Conservation (phyloP, 2,888 invertebrate genomes). For the Cataglyphis cursor region DNA sequence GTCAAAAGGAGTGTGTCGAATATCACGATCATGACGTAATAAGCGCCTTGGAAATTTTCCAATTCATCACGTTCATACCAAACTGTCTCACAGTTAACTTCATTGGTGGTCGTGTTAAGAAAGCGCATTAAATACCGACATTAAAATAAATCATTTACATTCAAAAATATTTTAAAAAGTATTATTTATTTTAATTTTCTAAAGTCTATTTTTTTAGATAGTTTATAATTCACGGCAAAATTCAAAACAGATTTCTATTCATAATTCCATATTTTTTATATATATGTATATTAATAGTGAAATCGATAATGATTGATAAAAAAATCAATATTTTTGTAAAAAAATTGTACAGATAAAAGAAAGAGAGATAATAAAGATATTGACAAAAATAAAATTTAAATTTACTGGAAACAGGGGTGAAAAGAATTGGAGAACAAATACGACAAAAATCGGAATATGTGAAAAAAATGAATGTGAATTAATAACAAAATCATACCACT, state of each 20-base stretch:
- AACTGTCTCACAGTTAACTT: neutral
- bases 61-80: slow-evolving; percentile 57
- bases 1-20: slow-evolving; percentile 68
- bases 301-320: neutral
- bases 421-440: neutral
- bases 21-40: slow-evolving; percentile 70
- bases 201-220: neutral
- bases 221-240: neutral
- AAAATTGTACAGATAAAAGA: neutral
- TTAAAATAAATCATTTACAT: neutral
- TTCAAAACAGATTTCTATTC: neutral
- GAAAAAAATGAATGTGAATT: neutral
- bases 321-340: neutral
- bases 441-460: neutral
- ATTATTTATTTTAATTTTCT: neutral
- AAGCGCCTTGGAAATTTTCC: slow-evolving; percentile 55
- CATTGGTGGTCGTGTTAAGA: slow-evolving; percentile 1
- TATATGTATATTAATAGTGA: neutral
- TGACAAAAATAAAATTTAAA: neutral
- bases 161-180: neutral
- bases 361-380: neutral
- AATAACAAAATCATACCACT: slow-evolving; percentile 8
- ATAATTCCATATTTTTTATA: neutral
- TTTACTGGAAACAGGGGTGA: neutral
- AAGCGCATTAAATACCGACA: neutral